phyloP scores from a whole-genome alignment of 2,797 vertebrate species.

The Mionectes olivaceus region DNA sequence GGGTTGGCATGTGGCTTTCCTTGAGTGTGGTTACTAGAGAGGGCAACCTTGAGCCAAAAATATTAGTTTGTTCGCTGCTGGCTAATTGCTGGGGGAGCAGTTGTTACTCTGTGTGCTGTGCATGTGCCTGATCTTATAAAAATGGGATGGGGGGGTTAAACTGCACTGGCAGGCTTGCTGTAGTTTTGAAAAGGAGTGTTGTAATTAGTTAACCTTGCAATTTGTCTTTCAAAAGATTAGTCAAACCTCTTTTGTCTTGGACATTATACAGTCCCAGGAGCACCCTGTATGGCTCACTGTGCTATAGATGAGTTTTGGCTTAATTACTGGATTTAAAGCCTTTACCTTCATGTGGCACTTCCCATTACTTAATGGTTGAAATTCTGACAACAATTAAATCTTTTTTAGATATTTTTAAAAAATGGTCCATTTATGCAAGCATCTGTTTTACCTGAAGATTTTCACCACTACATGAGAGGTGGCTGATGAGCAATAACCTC shows the following conservation, averaged over 20 bases:
- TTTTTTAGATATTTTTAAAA: not conserved
- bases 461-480: not conserved
- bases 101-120: not conserved
- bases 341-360: not conserved
- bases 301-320: not conserved
- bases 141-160: not conserved
- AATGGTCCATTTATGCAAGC: not conserved
- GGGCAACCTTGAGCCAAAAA: slow-evolving; percentile 11
- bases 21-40: slow-evolving; percentile 36
- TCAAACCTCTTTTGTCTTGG: not conserved
- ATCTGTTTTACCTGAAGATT: not conserved
- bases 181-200: not conserved
- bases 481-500: not conserved
- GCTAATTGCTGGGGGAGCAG: slow-evolving; percentile 14
- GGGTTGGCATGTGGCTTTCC: not conserved
- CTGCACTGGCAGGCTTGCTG: not conserved
- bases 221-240: not conserved
- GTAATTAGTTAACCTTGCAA: not conserved
- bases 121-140: not conserved
- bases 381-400: not conserved
- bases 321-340: not conserved
- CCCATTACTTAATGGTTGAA: not conserved
- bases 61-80: not conserved
- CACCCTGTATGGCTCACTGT: not conserved
- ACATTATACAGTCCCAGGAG: not conserved